Evolutionary conservation across 1,140 invertebrate genomes (phyloP), one percentile per base, ranked within the genome.

Genomic region (Vanessa tameamea): DNA sequence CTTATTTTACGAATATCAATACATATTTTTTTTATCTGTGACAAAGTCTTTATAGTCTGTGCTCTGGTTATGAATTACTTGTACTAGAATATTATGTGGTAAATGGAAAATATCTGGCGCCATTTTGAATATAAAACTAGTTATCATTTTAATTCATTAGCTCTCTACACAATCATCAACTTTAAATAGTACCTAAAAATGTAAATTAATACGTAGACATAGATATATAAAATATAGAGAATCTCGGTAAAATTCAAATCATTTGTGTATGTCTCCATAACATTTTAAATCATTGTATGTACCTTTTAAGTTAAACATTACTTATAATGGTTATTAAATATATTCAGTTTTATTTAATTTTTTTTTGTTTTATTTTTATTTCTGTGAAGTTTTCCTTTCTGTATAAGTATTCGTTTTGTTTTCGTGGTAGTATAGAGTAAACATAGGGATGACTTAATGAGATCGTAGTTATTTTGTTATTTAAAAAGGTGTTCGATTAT

Each of bases 311-410:
- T 88, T 88, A 86, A 78, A 82, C 83, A 86, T 86, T 88, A 90
- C 82, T 86, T 86, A 84, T 89, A 85, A 87, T 85, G 78, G 87
- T 88, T 85, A 88, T 87, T 91, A 84, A 92, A 92, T 92, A 92
- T 92, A 92, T 91, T 89, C 89, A 91, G 89, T 91, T 92, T 92
- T 92, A 92, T 92, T 92, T 92, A 89, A 91, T 82, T 84, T 84
- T 20, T 8, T 74, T 87, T 90, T 86, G 88, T 91, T 92, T 92
- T 87, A 90, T 87, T 92, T 88, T 87, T 86, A 79, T 87, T 87
- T 85, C 26, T 78, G 82, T 88, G 84, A 11, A 78, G 84, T 88
- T 23, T 63, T 26, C 6, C 3, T 43, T 43, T 43, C 9, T 43
- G 7, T 43, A 43, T 43, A 50, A 64, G 16, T 48, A 43, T 47